Evolutionary conservation across 2,797 vertebrate species (phyloP).

Genomic region (Pelobates cultripes): DNA sequence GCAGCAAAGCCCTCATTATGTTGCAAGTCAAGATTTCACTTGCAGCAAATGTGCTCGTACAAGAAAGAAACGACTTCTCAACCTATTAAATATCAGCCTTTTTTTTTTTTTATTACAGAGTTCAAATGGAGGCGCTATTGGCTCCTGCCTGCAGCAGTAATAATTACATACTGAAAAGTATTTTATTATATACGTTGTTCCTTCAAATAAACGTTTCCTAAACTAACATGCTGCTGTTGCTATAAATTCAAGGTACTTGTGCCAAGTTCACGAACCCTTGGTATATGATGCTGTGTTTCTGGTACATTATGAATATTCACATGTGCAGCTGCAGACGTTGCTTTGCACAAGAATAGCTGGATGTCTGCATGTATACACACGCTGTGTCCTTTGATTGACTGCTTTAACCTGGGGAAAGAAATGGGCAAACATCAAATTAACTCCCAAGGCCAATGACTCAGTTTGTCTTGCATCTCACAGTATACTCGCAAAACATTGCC

Average conservation of each 20-base stretch:
- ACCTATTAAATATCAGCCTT: not conserved
- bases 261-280: conserved; percentile 79
- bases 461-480: conserved; percentile 15
- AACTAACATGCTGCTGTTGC: not conserved
- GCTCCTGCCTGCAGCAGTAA: not conserved
- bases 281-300: conserved; percentile 53
- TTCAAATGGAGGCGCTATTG: not conserved
- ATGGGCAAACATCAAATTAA: conserved; percentile 23
- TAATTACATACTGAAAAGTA: not conserved
- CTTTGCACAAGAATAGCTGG: conserved; percentile 21
- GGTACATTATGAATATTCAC: conserved; percentile 20
- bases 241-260: not conserved
- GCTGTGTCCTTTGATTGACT: conserved; percentile 47
- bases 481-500: not conserved
- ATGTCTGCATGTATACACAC: conserved; percentile 33
- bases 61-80: not conserved
- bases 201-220: not conserved
- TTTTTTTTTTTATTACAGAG: not conserved
- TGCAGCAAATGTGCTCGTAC: not conserved
- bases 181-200: not conserved
- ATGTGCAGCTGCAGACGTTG: conserved; percentile 40
- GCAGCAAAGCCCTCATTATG: not conserved
- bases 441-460: conserved; percentile 16
- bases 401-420: conserved; percentile 43
- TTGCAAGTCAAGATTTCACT: not conserved